Evolutionary conservation across 2,797 vertebrate genomes (phyloP).

Genomic region (Catharus ustulatus): DNA sequence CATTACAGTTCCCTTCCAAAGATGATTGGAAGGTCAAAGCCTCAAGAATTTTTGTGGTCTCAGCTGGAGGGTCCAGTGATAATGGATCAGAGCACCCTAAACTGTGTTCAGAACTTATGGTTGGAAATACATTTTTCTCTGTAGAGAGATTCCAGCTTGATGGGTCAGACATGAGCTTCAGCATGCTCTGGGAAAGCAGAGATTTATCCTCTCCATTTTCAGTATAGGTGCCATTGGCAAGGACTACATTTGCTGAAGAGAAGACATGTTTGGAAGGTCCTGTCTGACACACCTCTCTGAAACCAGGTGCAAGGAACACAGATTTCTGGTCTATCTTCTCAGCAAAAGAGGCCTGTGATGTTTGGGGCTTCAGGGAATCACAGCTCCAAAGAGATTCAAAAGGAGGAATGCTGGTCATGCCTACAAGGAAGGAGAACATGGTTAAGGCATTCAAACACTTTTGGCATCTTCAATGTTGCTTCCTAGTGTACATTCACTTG

Average conservation of each 20-base stretch:
- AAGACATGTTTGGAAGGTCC: background rate
- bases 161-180: conserved; percentile 23
- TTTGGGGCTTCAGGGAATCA: conserved; percentile 44
- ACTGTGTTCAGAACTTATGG: background rate
- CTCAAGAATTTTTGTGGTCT: conserved; percentile 25
- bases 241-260: conserved; percentile 24
- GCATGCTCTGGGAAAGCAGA: conserved; percentile 6
- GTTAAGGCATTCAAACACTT: background rate
- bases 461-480: background rate
- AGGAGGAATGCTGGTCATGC: conserved; percentile 37
- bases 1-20: background rate
- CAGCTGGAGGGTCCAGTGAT: background rate
- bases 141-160: conserved; percentile 19
- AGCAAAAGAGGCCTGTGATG: background rate
- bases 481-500: background rate
- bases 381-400: conserved; percentile 49
- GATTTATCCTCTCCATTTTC: conserved; percentile 1
- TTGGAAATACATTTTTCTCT: background rate
- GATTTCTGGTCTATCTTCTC: conserved; percentile 42
- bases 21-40: conserved; percentile 12
- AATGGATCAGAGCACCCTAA: background rate
- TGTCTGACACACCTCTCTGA: conserved; percentile 12
- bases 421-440: conserved; percentile 13
- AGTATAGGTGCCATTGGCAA: conserved; percentile 16
- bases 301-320: conserved; percentile 3